These are phyloP conservation scores for Dicrostonyx torquatus DNA, from an alignment of 2,797 vertebrate genomes.

Conservation along the genomic window DNA sequence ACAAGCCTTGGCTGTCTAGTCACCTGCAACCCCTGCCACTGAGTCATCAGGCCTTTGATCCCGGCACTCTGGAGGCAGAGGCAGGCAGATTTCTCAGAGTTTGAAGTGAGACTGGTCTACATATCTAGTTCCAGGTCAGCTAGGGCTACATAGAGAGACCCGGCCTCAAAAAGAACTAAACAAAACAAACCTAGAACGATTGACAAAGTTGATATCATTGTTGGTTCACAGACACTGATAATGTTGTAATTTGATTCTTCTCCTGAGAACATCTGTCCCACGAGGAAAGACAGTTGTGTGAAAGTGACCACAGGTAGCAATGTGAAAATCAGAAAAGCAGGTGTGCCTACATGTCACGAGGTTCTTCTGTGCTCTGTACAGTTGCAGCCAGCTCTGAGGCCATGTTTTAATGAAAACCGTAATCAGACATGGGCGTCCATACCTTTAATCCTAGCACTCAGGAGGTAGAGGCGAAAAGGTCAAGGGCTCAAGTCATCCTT, in stretches of 20 bases:
- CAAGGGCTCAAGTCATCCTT: background rate
- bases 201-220: conserved; percentile 39
- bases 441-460: background rate
- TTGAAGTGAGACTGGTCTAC: background rate
- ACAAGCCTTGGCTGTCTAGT: background rate
- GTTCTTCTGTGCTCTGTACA: background rate
- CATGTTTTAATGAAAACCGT: background rate
- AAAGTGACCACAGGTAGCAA: conserved; percentile 3
- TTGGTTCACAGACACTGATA: conserved; percentile 39
- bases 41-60: background rate
- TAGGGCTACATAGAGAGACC: background rate
- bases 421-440: background rate
- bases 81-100: background rate
- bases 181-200: conserved; percentile 13
- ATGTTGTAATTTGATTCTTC: conserved; percentile 32
- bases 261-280: conserved; percentile 45
- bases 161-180: background rate
- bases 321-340: conserved; percentile 10
- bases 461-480: background rate
- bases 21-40: background rate
- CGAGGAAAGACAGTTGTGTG: conserved; percentile 37
- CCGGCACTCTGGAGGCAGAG: background rate
- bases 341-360: background rate
- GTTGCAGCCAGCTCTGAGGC: background rate
- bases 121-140: background rate